Evolutionary conservation across 2,888 invertebrate species (phyloP).

Genomic region (Drosophila mercatorum): DNA sequence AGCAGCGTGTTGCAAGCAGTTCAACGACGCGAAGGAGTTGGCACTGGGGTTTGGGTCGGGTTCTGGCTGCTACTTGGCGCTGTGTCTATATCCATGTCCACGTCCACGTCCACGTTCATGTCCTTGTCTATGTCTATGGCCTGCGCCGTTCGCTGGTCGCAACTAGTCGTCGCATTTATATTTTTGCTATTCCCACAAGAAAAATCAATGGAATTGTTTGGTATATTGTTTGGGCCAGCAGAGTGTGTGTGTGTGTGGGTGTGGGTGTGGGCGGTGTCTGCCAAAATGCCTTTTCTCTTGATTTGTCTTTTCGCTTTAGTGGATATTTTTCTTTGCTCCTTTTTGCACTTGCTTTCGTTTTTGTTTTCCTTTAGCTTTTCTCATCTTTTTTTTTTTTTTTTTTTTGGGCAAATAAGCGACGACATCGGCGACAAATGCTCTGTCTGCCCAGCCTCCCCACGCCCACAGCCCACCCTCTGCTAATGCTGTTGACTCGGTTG

Average conservation of each 20-base stretch:
- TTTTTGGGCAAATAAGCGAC: conserved; percentile 64
- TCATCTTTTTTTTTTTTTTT: conserved; percentile 27
- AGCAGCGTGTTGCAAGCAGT: conserved; percentile 70
- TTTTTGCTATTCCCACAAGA: conserved; percentile 71
- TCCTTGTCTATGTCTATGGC: conserved; percentile 44
- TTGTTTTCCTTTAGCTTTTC: conserved; percentile 16
- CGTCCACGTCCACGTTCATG: conserved; percentile 19
- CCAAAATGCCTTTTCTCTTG: conserved; percentile 54
- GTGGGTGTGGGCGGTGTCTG: conserved; percentile 13
- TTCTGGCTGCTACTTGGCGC: background rate
- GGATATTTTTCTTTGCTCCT: conserved; percentile 33
- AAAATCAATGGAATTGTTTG: conserved; percentile 80
- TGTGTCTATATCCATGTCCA: conserved; percentile 40
- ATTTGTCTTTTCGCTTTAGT: conserved; percentile 51
- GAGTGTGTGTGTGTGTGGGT: background rate
- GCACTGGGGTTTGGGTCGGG: background rate
- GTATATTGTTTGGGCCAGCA: conserved; percentile 56
- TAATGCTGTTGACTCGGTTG: conserved; percentile 63
- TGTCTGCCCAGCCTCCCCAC: background rate
- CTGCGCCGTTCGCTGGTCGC: conserved; percentile 20
- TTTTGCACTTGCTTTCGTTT: conserved; percentile 27
- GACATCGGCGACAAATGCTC: conserved; percentile 59
- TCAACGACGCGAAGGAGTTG: conserved; percentile 63
- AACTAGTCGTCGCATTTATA: conserved; percentile 50
- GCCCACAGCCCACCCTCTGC: conserved; percentile 14